Evolutionary conservation across 2,888 invertebrate species (phyloP).

Genomic region (Leptopilina syphax): DNA sequence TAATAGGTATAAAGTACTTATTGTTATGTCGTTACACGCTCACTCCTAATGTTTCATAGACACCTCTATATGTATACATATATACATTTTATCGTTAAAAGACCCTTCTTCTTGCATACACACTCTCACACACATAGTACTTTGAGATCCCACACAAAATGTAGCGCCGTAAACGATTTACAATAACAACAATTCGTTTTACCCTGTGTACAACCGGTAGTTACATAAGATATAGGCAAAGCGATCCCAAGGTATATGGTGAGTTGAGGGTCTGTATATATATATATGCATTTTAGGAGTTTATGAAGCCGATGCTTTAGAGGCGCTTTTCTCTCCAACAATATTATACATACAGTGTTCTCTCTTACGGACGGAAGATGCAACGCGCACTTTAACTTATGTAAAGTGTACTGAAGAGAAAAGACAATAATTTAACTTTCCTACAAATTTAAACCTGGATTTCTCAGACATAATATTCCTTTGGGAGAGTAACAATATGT

Average conservation of each 20-base stretch:
- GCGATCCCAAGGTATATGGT: not conserved
- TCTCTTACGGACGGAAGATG: conserved; percentile 40
- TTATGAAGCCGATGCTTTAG: conserved; percentile 40
- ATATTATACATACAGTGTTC: conserved; percentile 30
- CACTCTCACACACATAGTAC: not conserved
- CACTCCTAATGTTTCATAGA: conserved; percentile 38
- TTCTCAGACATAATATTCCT: conserved; percentile 23
- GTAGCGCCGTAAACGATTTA: conserved; percentile 39
- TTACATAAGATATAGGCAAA: conserved; percentile 41
- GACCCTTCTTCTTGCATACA: not conserved
- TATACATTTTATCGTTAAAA: not conserved
- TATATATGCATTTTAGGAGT: conserved; percentile 28
- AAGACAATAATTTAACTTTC: conserved; percentile 35
- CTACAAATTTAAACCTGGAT: conserved; percentile 27
- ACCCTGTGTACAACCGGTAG: conserved; percentile 52
- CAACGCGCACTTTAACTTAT: conserved; percentile 39
- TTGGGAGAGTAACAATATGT: not conserved
- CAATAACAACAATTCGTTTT: conserved; percentile 45
- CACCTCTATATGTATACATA: conserved; percentile 14
- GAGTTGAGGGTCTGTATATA: conserved; percentile 19
- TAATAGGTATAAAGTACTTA: conserved; percentile 40
- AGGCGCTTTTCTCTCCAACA: conserved; percentile 34
- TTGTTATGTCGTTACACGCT: conserved; percentile 37
- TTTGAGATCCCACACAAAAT: not conserved
- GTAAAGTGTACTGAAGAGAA: conserved; percentile 33